These are phyloP conservation scores for Otolemur garnettii DNA, from an alignment of 2,113 vertebrate genomes.

Conservation along the genomic window DNA sequence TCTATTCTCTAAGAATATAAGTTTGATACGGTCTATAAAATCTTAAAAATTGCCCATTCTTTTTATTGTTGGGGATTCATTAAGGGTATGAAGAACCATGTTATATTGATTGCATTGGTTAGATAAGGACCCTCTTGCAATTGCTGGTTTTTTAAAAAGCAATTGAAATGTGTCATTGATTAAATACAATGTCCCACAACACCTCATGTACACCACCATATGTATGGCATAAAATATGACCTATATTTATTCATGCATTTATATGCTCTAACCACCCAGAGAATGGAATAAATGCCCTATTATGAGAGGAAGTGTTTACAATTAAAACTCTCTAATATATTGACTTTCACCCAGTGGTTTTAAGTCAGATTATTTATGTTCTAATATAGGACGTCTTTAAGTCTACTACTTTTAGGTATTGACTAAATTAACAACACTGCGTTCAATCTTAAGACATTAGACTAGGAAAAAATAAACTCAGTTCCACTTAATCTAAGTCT, in stretches of 20 bases:
- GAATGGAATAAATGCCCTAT: not conserved
- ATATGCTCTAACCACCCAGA: not conserved
- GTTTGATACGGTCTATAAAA: conserved; percentile 15
- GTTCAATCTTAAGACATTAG: not conserved
- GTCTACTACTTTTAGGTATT: not conserved
- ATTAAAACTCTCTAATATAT: not conserved
- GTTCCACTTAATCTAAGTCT: not conserved
- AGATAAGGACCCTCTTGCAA: not conserved
- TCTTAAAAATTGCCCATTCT: not conserved
- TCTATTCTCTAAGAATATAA: not conserved
- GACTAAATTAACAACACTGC: not conserved
- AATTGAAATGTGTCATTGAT: conserved; percentile 9
- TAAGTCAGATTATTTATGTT: conserved; percentile 49
- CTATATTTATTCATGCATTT: not conserved
- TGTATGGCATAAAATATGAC: not conserved
- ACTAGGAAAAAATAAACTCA: not conserved
- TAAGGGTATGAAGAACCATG: no score
- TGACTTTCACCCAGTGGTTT: not conserved
- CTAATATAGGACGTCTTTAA: not conserved
- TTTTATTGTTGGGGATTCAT: no score
- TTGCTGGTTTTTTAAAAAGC: not conserved
- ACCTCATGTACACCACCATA: not conserved
- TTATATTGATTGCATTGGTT: no score
- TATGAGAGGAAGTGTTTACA: not conserved
- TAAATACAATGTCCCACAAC: not conserved